Conservation (phyloP, 2,888 invertebrate genomes). For the Cinara cedri region DNA sequence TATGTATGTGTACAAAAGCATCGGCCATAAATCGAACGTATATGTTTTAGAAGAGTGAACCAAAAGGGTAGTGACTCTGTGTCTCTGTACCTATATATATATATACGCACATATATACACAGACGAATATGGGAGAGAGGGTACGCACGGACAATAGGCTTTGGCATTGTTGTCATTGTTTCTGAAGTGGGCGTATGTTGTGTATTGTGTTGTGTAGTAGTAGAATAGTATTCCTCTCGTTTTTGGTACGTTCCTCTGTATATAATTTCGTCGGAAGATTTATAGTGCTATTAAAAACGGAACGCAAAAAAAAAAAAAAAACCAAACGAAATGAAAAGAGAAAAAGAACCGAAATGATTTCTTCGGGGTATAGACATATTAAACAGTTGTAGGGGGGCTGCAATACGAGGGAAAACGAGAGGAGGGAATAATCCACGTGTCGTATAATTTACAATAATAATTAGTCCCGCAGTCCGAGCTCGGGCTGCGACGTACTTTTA, state of each 20-base stretch:
- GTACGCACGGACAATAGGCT: constrained; percentile 43
- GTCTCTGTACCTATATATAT: background rate
- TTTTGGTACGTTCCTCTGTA: constrained; percentile 48
- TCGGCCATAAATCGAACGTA: constrained; percentile 42
- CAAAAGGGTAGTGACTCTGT: constrained; percentile 26
- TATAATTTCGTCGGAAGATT: constrained; percentile 54
- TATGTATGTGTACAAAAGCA: constrained; percentile 13
- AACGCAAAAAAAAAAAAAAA: background rate
- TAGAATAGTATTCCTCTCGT: constrained; percentile 38
- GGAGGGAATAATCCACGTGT: constrained; percentile 32
- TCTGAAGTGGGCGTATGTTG: constrained; percentile 56
- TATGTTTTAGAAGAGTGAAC: constrained; percentile 50
- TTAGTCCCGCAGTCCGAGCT: background rate
- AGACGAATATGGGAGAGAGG: constrained; percentile 15
- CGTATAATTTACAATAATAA: constrained; percentile 43
- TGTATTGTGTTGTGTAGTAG: constrained; percentile 30
- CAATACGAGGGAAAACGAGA: background rate
- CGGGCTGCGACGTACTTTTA: too few relatives aligned
- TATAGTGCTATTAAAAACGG: constrained; percentile 54
- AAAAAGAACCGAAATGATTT: constrained; percentile 54
- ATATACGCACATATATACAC: too few relatives aligned
- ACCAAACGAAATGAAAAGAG: constrained; percentile 8
- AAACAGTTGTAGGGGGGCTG: background rate
- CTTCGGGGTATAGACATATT: constrained; percentile 16
- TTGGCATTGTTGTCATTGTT: constrained; percentile 57